Evolutionary conservation across 2,888 invertebrate genomes (phyloP).

Genomic region (Tetragonula carbonaria): DNA sequence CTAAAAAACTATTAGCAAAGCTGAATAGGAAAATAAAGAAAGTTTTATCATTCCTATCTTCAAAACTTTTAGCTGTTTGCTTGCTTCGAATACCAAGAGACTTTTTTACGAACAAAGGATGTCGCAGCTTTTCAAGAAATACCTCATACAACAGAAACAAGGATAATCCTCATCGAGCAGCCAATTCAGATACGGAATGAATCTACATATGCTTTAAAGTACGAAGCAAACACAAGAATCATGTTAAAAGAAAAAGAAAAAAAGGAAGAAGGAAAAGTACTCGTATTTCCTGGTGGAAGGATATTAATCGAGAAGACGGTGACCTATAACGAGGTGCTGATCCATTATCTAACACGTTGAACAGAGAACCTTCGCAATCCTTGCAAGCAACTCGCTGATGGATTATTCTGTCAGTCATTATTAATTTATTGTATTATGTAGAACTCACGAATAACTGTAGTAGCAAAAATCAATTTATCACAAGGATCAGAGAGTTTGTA

Average conservation of each 20-base stretch:
- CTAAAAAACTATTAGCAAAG: not conserved
- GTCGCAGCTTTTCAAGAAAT: not conserved
- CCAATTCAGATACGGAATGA: not conserved
- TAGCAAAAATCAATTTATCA: not conserved
- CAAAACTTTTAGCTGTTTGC: not conserved
- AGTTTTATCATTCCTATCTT: not conserved
- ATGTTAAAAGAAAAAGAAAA: too few species aligned
- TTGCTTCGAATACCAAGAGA: not conserved
- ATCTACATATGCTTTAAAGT: too few species aligned
- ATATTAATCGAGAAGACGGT: not conserved
- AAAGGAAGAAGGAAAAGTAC: too few species aligned
- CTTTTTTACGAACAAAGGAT: not conserved
- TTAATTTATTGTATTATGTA: conserved; percentile 12
- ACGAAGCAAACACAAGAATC: not conserved
- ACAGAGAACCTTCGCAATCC: not conserved
- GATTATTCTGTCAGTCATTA: not conserved
- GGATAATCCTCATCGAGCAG: not conserved
- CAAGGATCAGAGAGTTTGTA: not conserved
- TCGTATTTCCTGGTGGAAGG: not conserved
- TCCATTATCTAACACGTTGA: not conserved
- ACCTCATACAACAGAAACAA: not conserved
- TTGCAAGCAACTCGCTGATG: conserved; percentile 8
- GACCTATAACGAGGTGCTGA: not conserved
- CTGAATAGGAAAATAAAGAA: too few species aligned
- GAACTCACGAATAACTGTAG: not conserved